A percentile compares a stretch with the other conserved stretches of the same genome.
Conservation (phyloP, 2,888 invertebrate genomes). For the Oegoconia quadripuncta region DNA sequence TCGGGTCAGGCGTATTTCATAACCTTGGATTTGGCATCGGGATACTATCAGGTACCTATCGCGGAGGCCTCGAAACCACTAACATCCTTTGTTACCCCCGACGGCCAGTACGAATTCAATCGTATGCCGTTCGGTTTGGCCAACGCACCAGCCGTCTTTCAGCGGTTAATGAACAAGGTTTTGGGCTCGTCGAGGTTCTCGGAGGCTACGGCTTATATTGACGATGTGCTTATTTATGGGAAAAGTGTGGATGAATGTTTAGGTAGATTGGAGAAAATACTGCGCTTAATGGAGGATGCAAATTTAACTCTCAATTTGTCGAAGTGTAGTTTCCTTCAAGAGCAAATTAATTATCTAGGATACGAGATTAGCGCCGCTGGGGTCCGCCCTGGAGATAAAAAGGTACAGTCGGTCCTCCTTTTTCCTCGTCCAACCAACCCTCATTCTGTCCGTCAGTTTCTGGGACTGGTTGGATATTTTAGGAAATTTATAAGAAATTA, state of each 20-base stretch:
- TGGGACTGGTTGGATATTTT: slow-evolving; percentile 31
- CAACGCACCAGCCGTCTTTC: too few relatives aligned
- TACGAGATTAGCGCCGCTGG: not conserved
- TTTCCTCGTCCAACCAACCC: slow-evolving; percentile 30
- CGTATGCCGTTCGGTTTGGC: too few relatives aligned
- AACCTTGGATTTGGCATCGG: not conserved
- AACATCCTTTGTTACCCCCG: too few relatives aligned
- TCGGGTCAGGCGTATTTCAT: too few relatives aligned
- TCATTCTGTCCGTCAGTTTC: slow-evolving; percentile 31
- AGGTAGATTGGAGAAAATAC: not conserved
- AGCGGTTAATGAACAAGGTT: not conserved
- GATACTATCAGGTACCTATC: slow-evolving; percentile 9
- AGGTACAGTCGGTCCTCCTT: slow-evolving; percentile 27
- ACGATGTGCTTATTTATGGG: slow-evolving; percentile 3
- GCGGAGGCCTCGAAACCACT: not conserved
- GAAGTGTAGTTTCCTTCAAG: too few relatives aligned
- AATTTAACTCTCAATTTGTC: not conserved
- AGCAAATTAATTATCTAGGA: not conserved
- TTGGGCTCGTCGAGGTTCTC: not conserved
- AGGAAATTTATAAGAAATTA: slow-evolving; percentile 25
- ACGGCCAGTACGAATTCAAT: too few relatives aligned
- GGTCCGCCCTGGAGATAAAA: slow-evolving; percentile 4
- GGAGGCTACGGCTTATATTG: slow-evolving; percentile 5
- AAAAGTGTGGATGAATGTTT: not conserved
- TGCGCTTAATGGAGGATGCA: not conserved